Evolutionary conservation across 2,797 vertebrate species (phyloP).

Genomic region (Syndactyla subalaris): DNA sequence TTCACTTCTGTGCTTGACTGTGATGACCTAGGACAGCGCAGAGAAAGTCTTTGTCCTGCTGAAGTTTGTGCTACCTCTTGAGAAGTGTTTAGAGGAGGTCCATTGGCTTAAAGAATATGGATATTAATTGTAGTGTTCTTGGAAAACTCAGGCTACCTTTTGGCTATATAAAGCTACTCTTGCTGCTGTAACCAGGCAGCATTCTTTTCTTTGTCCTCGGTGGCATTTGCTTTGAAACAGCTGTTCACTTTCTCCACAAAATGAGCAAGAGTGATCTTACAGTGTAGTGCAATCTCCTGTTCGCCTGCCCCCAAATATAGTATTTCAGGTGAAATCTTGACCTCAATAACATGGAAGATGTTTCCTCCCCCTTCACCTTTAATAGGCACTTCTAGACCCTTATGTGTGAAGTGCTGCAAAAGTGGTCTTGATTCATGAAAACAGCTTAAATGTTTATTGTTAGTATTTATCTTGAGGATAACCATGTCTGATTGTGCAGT

Average conservation of each 20-base stretch:
- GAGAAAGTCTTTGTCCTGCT: neutral
- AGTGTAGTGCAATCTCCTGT: neutral
- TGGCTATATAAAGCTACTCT: neutral
- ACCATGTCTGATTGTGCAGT: rapidly evolving
- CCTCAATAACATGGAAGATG: neutral
- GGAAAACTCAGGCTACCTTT: neutral
- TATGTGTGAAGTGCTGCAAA: neutral
- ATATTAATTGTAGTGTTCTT: neutral
- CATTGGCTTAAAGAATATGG: neutral
- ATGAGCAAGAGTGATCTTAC: neutral
- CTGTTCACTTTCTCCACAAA: neutral
- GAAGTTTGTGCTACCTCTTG: neutral
- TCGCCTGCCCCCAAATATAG: neutral
- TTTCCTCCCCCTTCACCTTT: neutral
- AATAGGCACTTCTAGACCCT: neutral
- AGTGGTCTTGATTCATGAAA: neutral
- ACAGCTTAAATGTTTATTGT: neutral
- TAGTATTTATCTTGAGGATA: neutral
- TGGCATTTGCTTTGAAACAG: neutral
- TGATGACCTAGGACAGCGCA: neutral
- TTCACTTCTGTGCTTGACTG: neutral
- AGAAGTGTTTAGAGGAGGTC: neutral
- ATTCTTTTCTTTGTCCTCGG: neutral
- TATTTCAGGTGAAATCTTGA: neutral
- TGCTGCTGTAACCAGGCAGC: neutral